Conservation (phyloP, 2,888 invertebrate genomes). For the Candidula unifasciata region DNA sequence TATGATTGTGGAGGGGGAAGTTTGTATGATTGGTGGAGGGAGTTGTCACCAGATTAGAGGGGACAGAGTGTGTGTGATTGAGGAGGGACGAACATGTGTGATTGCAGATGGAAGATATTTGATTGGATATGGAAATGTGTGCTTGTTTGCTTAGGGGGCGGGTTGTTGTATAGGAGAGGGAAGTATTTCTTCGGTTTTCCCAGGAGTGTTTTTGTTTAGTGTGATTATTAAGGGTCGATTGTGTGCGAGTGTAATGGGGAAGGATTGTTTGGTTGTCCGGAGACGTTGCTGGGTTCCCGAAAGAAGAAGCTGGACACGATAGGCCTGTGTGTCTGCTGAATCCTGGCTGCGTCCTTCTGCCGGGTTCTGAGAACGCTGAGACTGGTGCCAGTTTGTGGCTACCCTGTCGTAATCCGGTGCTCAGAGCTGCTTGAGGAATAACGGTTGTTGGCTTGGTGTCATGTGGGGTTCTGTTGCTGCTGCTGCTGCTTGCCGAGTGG, state of each 20-base stretch:
- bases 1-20: too few relatives aligned
- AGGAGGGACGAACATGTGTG: not conserved
- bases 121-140: too few relatives aligned
- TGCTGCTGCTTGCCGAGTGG: not conserved
- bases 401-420: not conserved
- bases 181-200: too few relatives aligned
- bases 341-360: not conserved
- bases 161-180: too few relatives aligned
- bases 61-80: constrained; percentile 10
- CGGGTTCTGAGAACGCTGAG: constrained; percentile 21
- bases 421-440: not conserved
- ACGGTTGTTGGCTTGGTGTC: constrained; percentile 39
- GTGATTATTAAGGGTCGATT: too few relatives aligned
- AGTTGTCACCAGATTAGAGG: not conserved
- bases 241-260: too few relatives aligned
- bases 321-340: too few relatives aligned
- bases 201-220: too few relatives aligned
- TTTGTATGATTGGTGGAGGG: not conserved
- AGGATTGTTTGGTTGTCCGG: too few relatives aligned
- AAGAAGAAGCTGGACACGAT: too few relatives aligned
- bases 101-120: not conserved
- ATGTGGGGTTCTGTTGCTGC: constrained; percentile 36
- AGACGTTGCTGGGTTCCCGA: too few relatives aligned
- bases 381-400: constrained; percentile 37
- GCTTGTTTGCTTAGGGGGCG: too few relatives aligned